A percentile compares a stretch with the other conserved stretches of the same genome.
Evolutionary conservation across 2,797 vertebrate genomes (phyloP).

Genomic region (Rhabdomys pumilio): DNA sequence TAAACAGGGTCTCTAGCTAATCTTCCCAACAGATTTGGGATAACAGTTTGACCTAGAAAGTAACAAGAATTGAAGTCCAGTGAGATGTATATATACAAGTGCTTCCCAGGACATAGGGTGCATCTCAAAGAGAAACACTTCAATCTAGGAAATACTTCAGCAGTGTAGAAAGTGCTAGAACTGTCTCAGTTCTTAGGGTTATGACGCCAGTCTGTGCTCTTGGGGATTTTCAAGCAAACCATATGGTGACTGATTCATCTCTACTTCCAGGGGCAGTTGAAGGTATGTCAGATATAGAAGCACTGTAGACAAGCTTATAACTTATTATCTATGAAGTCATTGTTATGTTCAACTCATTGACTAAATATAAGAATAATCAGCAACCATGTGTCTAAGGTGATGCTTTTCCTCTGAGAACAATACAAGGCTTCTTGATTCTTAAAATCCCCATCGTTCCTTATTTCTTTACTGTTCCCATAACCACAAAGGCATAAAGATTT

Average conservation of each 20-base stretch:
- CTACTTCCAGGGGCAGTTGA: neutral
- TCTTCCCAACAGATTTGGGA: neutral
- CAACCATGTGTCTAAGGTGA: conserved; percentile 74
- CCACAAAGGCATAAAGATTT: neutral
- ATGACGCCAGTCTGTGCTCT: neutral
- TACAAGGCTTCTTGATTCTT: conserved; percentile 74
- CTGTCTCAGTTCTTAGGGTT: neutral
- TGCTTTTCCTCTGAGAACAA: conserved; percentile 71
- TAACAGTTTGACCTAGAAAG: neutral
- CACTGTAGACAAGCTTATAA: conserved; percentile 75
- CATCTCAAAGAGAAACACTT: neutral
- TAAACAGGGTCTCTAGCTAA: neutral
- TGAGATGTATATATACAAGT: neutral
- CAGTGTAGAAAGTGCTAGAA: neutral
- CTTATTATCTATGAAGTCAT: conserved; percentile 81
- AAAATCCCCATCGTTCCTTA: conserved; percentile 35
- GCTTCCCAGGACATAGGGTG: neutral
- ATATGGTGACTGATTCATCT: neutral
- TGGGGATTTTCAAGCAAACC: neutral
- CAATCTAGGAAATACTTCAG: neutral
- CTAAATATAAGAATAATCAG: conserved; percentile 83
- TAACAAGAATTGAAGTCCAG: neutral
- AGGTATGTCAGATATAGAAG: too few species aligned
- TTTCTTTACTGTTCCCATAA: conserved; percentile 53
- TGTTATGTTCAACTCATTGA: conserved; percentile 79